Evolutionary conservation across 2,888 invertebrate species (phyloP).

Genomic region (Dinocampus coccinellae): DNA sequence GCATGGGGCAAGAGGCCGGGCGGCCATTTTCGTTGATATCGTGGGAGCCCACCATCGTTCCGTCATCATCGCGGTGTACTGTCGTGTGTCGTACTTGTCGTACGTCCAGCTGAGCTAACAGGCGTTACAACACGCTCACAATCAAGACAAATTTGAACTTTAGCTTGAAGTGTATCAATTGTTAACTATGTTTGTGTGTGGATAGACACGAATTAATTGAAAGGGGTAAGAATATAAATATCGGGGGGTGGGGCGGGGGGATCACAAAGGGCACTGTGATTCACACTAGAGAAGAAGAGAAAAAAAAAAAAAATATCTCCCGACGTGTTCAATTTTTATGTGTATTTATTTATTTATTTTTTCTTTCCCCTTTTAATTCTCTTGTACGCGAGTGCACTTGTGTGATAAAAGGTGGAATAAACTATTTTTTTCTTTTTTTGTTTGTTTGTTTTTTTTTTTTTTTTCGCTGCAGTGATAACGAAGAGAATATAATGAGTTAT

Average conservation of each 20-base stretch:
- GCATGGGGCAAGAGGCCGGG: slow-evolving; percentile 41
- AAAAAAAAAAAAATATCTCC: not conserved
- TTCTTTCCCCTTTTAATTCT: no score
- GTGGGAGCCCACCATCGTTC: slow-evolving; percentile 55
- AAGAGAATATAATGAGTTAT: not conserved
- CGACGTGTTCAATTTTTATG: slow-evolving; percentile 6
- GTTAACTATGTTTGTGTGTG: slow-evolving; percentile 5
- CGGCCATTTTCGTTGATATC: slow-evolving; percentile 58
- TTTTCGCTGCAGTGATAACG: slow-evolving; percentile 33
- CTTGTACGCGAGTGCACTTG: not conserved
- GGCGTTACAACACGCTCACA: slow-evolving; percentile 42
- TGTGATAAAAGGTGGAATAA: slow-evolving; percentile 24
- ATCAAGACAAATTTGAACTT: not conserved
- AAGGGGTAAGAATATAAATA: not conserved
- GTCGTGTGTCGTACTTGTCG: slow-evolving; percentile 54
- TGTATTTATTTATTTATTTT: not conserved
- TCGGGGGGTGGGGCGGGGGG: slow-evolving; percentile 18
- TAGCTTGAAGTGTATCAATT: not conserved
- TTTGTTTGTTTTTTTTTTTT: slow-evolving; percentile 7
- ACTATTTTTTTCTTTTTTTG: not conserved
- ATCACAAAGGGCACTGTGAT: slow-evolving; percentile 10
- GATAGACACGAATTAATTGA: slow-evolving; percentile 18
- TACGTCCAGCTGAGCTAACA: slow-evolving; percentile 59
- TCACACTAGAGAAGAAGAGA: slow-evolving; percentile 19
- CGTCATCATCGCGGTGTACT: not conserved